Base-by-base conservation (phyloP, 2,888 invertebrate species). In the Drosophila heteroneura region DNA sequence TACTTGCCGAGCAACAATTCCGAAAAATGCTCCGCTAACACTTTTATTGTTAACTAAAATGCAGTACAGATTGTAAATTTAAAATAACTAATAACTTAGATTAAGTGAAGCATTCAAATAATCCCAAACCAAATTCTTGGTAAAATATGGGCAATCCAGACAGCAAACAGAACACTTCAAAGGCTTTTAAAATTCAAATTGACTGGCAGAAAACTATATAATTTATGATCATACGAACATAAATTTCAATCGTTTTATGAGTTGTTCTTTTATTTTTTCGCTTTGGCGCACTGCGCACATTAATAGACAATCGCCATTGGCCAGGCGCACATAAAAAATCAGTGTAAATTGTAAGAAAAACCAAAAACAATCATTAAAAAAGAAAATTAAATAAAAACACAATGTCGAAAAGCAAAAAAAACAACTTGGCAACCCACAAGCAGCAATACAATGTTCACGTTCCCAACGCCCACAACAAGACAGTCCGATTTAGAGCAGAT, bases 401-500 rank as follows among this genome's bases (percentile, higher is more conserved):
- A 75, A 61, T 53, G 35, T 61, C 26, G 41, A 49, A 57, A 59
- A 35, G 41, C 59, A 53, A 57, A 74, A 76, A 75, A 62, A 52
- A 57, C 65, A 70, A 70, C 61, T 80, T 80, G 76, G 76, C 75
- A 69, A 22, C 22, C 33, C 30, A 37, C 44, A 9, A 37, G 30
- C 33, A 58, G 47, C 35, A 56, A 56, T 44, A 58, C 56, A 62
- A 59, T 71, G 22, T 47, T 32, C 47, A 51, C 47, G 14, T 47
- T 47, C 47, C 26, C 37, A 70, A 63, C 77, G 44, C 64, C 53
- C 59, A 54, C 59, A 49, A 51, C 54, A 44, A 47, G n/a, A 30
- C 47, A 67, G 52, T 39, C 66, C 44, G 67, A 76, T 76, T 79
- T 68, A 30, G 52, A 51, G 66, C 64, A 81, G 81, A 80, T 79